A percentile compares a stretch with the other conserved stretches of the same genome.
Evolutionary conservation across 2,888 invertebrate species (phyloP).

Genomic region (Cenopis cana): DNA sequence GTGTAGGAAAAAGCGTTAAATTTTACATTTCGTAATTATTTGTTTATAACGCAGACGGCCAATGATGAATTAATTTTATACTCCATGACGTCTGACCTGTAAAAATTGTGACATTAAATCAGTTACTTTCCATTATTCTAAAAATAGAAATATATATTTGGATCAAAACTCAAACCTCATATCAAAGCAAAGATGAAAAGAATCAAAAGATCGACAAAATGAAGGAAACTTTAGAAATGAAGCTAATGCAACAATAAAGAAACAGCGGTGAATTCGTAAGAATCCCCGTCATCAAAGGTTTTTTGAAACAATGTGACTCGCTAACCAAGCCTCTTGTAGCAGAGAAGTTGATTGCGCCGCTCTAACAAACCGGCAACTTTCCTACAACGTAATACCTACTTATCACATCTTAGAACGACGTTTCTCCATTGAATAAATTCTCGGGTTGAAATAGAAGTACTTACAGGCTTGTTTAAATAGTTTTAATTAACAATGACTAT

Average conservation of each 20-base stretch:
- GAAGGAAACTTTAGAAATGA: slow-evolving; percentile 70
- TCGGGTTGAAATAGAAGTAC: neutral
- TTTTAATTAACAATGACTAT: slow-evolving; percentile 5
- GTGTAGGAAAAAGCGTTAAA: too few relatives aligned
- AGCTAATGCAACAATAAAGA: slow-evolving; percentile 75
- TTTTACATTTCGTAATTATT: too few relatives aligned
- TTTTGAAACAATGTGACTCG: slow-evolving; percentile 70
- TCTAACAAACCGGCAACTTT: slow-evolving; percentile 57
- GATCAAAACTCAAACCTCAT: slow-evolving; percentile 49
- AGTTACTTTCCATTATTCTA: neutral
- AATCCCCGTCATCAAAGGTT: slow-evolving; percentile 64
- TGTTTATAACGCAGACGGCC: too few relatives aligned
- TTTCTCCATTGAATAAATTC: slow-evolving; percentile 25
- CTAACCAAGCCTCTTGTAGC: slow-evolving; percentile 57
- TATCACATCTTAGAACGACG: slow-evolving; percentile 32
- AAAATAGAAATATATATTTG: neutral
- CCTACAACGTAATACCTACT: slow-evolving; percentile 45
- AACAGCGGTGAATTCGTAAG: slow-evolving; percentile 70
- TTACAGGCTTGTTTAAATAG: slow-evolving; percentile 1
- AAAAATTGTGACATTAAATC: neutral
- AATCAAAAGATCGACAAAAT: slow-evolving; percentile 62
- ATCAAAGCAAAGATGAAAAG: slow-evolving; percentile 73
- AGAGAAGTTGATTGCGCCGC: slow-evolving; percentile 61
- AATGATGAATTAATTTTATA: too few relatives aligned
- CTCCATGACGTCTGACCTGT: too few relatives aligned